These are phyloP conservation scores for Podarcis lilfordi DNA, from an alignment of 2,797 vertebrate genomes.

Conservation along the genomic window DNA sequence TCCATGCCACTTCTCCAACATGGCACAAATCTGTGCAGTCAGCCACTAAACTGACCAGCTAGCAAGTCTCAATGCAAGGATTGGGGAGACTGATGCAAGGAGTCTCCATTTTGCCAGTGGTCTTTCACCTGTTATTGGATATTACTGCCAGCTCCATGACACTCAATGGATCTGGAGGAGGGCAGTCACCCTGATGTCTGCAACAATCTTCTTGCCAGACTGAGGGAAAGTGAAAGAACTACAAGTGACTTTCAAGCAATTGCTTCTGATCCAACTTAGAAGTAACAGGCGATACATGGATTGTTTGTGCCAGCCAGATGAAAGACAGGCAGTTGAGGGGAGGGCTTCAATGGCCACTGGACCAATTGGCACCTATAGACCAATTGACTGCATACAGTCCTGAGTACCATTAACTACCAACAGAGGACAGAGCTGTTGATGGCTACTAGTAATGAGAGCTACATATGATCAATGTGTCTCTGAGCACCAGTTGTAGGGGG, in stretches of 20 bases:
- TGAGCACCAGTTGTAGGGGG: background rate
- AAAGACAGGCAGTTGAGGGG: background rate
- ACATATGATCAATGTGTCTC: no score
- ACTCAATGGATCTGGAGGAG: background rate
- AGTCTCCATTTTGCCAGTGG: background rate
- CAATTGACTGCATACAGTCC: background rate
- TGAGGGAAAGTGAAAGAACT: background rate
- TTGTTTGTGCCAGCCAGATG: background rate
- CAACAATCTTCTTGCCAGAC: background rate
- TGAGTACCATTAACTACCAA: background rate
- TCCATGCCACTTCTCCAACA: background rate
- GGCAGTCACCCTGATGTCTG: background rate
- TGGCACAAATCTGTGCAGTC: background rate
- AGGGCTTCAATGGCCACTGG: background rate
- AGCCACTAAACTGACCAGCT: background rate
- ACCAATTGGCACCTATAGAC: background rate
- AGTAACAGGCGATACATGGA: background rate
- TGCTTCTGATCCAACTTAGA: background rate
- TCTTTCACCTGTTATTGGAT: background rate
- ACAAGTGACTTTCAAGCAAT: background rate
- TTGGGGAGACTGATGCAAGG: background rate
- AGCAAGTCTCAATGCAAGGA: background rate
- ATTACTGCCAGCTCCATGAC: background rate
- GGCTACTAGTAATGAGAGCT: background rate
- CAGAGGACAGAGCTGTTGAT: background rate